Evolutionary conservation across 2,888 invertebrate species (phyloP).

Genomic region (Torymus auratus): DNA sequence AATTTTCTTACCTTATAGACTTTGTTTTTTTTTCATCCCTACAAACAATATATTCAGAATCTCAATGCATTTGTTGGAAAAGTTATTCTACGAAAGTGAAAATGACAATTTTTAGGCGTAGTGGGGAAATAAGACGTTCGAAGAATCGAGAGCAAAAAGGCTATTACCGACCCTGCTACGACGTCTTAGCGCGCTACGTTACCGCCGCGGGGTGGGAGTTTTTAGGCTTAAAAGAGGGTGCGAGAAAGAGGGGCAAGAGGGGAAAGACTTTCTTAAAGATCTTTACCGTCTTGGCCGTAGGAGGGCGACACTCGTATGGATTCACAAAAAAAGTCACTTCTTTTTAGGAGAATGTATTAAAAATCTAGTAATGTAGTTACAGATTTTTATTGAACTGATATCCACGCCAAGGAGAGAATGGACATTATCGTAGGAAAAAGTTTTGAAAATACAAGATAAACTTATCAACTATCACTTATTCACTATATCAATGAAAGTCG

Average conservation of each 20-base stretch:
- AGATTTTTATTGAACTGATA: too few species aligned
- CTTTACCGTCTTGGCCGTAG: constrained; percentile 69
- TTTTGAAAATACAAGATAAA: too few species aligned
- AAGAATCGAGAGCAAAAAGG: constrained; percentile 48
- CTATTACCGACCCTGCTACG: constrained; percentile 70
- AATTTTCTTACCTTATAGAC: neutral
- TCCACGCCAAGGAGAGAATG: too few species aligned
- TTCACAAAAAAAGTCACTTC: constrained; percentile 34
- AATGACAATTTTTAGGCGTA: neutral
- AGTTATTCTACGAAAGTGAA: constrained; percentile 29
- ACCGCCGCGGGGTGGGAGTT: constrained; percentile 70
- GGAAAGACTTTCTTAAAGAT: constrained; percentile 74
- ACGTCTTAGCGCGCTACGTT: constrained; percentile 70
- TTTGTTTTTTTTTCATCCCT: too few species aligned
- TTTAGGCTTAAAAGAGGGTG: constrained; percentile 71
- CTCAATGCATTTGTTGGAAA: neutral
- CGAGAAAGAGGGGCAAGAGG: constrained; percentile 67
- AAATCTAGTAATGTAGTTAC: too few species aligned
- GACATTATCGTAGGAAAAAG: too few species aligned
- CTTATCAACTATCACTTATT: too few species aligned
- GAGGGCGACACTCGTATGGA: constrained; percentile 73
- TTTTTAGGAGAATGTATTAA: neutral
- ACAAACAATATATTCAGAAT: too few species aligned
- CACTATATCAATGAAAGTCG: too few species aligned
- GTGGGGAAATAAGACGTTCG: neutral